Evolutionary conservation across 2,888 invertebrate species (phyloP).

Genomic region (Lutraria lutraria): DNA sequence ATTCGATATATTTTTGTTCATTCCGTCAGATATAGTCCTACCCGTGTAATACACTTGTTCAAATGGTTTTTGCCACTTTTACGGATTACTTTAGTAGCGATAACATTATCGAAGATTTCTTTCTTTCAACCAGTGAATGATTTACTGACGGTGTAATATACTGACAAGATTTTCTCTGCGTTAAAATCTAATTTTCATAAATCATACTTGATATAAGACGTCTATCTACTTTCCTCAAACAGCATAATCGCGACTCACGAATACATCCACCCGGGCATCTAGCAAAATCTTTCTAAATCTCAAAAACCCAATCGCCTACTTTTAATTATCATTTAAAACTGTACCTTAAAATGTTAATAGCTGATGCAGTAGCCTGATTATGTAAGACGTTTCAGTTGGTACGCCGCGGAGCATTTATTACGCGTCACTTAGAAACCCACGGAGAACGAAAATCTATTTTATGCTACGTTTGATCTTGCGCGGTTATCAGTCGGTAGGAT

Average conservation of each 20-base stretch:
- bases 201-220: constrained; percentile 27
- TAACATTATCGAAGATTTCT: constrained; percentile 14
- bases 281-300: constrained; percentile 41
- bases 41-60: background rate
- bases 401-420: constrained; percentile 31
- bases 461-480: constrained; percentile 34
- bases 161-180: constrained; percentile 40
- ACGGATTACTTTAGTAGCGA: background rate
- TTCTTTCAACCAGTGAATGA: constrained; percentile 10
- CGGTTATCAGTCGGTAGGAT: constrained; percentile 34
- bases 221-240: constrained; percentile 39
- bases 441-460: constrained; percentile 36
- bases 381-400: constrained; percentile 21
- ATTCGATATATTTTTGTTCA: background rate
- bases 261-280: constrained; percentile 15
- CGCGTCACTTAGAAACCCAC: constrained; percentile 37
- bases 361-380: constrained; percentile 42
- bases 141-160: constrained; percentile 31
- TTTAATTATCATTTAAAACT: constrained; percentile 50
- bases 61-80: constrained; percentile 1
- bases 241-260: constrained; percentile 3
- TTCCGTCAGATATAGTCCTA: background rate
- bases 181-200: constrained; percentile 53
- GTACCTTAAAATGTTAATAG: constrained; percentile 45
- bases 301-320: constrained; percentile 40